Percentiles rank a stretch among this genome's conserved stretches.
phyloP scores from a whole-genome alignment of 2,888 invertebrate species.

The Caenorhabditis japonica region DNA sequence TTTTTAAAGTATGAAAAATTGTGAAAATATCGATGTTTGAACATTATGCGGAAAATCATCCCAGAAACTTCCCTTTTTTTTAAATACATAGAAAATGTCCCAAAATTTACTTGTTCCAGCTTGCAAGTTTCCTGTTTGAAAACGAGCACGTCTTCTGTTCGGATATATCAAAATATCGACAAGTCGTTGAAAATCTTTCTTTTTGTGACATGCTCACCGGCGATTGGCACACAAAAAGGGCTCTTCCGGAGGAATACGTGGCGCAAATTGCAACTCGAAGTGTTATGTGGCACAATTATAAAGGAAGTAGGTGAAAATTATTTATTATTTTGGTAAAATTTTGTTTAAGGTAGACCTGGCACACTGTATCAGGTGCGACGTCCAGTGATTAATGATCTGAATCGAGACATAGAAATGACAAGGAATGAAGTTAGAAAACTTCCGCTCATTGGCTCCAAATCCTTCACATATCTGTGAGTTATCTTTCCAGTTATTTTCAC shows the following conservation, averaged over 20 bases:
- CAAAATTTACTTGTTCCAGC: too few species aligned
- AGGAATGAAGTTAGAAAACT: constrained; percentile 14
- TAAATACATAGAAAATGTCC: too few species aligned
- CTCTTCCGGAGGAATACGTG: constrained; percentile 26
- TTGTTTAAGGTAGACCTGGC: constrained; percentile 13
- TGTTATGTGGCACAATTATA: constrained; percentile 48
- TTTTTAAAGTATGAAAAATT: too few species aligned
- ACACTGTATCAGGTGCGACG: constrained; percentile 8
- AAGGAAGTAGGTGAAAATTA: constrained; percentile 24
- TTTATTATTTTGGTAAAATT: too few species aligned
- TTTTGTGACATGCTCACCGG: constrained; percentile 14
- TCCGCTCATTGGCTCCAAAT: constrained; percentile 24
- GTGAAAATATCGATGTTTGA: too few species aligned
- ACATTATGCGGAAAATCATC: too few species aligned
- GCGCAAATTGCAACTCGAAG: constrained; percentile 23
- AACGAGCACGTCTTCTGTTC: constrained; percentile 34
- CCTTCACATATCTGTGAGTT: constrained; percentile 24
- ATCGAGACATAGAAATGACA: constrained; percentile 10
- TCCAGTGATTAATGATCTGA: constrained; percentile 16
- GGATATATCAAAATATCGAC: constrained; percentile 24
- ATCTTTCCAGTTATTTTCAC: not conserved
- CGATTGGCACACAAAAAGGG: constrained; percentile 7
- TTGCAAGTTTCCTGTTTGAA: constrained; percentile 29
- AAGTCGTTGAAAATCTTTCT: constrained; percentile 27
- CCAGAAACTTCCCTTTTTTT: too few species aligned